Conservation (phyloP, 2,797 vertebrate species). For the Hyperoplus immaculatus region DNA sequence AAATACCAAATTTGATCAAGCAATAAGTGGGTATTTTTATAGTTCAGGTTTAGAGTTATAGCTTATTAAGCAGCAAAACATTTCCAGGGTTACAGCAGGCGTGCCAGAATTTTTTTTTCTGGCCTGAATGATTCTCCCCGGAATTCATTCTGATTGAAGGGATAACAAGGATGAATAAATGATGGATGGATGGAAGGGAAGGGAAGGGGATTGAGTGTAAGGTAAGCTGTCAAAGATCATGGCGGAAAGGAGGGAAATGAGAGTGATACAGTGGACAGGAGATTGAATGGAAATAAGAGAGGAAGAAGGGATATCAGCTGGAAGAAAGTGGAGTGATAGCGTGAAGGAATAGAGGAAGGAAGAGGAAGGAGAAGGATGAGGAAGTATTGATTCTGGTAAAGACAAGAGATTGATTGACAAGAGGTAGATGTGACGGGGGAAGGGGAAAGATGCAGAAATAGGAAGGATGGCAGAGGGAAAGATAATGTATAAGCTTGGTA, state of each 20-base stretch:
- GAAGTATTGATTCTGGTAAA: neutral
- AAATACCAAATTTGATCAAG: too few relatives aligned
- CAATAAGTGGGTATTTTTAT: too few relatives aligned
- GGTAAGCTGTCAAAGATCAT: neutral
- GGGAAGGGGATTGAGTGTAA: neutral
- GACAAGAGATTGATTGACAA: slow-evolving; percentile 14
- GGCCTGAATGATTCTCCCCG: too few relatives aligned
- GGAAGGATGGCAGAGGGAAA: neutral
- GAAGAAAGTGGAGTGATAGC: neutral
- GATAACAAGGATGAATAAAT: neutral
- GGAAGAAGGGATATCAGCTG: too few relatives aligned
- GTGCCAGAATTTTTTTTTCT: too few relatives aligned
- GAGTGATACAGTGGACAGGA: too few relatives aligned
- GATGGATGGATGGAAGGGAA: neutral
- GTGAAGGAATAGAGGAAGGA: neutral
- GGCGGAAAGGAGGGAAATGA: too few relatives aligned
- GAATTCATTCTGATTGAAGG: neutral
- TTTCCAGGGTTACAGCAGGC: too few relatives aligned
- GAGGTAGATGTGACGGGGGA: neutral
- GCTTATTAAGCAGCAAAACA: too few relatives aligned
- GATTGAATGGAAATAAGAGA: too few relatives aligned
- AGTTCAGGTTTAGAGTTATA: too few relatives aligned
- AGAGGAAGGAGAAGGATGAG: neutral
- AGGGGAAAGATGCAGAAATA: neutral
- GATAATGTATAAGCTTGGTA: neutral